Evolutionary conservation across 64 coral and sea anemone genomes (phyloP), one percentile per base, ranked within the genome.

Genomic region (Catalaphyllia jardinei): DNA sequence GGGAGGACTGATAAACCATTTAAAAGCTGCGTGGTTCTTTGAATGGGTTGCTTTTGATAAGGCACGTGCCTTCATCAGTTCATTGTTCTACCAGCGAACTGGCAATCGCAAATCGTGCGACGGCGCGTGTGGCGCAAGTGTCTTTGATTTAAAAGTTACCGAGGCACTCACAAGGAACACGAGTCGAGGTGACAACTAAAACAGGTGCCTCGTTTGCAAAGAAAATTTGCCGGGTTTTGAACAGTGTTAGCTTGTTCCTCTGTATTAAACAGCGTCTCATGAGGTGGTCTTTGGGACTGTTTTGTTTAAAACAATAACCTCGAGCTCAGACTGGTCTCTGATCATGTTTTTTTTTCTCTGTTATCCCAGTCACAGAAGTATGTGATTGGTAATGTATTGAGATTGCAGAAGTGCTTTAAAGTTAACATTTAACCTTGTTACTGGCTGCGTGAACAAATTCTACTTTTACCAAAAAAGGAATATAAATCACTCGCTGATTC

Each of bases 61-160:
- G 76, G 76, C 76, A 79, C 76, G 76, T 79, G 76, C 76, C 76
- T 3, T 22, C 10, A 2, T 20, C 76, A 59, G 39, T 79, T 11
- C 29, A 57, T 79, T 79, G 76, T 79, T 55, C 24, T 12, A 3
- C 51, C 46, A 52, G 51, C 19, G 50, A 78, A 78, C 76, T 25
- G 76, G 76, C 49, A 52, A 79, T 59, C 49, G 76, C 24, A 9
- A 79, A 7, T 52, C 25, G 76, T 78, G 28, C 24, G 46, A 29
- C 51, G 76, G 50, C 46, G 76, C 51, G 76, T 79, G 76, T 12
- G 25, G 29, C 25, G 65, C 65, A 69, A n/a, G n/a, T 69, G 65
- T 69, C 25, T 69, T 29, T 27, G 25, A 69, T 69, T 79, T 8
- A 24, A 77, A 42, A 29, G 71, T 75, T 75, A 3, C 49, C 19